phyloP scores from a whole-genome alignment of 64 coral and sea anemone genomes.

The Porites australiensis region DNA sequence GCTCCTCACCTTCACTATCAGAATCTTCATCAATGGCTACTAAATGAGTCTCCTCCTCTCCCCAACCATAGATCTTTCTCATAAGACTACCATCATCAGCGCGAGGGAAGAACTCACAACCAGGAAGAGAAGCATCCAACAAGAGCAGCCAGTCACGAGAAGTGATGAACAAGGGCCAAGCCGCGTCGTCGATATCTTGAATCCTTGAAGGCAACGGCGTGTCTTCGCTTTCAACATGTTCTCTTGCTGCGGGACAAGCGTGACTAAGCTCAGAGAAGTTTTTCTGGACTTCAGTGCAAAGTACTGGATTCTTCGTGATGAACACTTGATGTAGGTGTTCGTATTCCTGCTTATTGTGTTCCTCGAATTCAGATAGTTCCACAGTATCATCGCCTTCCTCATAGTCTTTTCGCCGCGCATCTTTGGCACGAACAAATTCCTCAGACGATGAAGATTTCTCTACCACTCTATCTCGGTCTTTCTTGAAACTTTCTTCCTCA shows the following conservation, averaged over 20 bases:
- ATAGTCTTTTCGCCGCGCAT: conserved; percentile 38
- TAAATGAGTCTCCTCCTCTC: conserved; percentile 91
- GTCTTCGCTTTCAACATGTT: conserved; percentile 48
- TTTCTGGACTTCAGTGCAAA: conserved; percentile 96
- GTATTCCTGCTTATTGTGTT: conserved; percentile 12
- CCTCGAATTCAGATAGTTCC: conserved; percentile 37
- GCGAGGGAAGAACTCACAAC: conserved; percentile 75
- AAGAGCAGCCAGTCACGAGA: conserved; percentile 90
- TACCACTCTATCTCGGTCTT: background rate
- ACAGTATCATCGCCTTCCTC: conserved; percentile 28
- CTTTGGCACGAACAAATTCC: conserved; percentile 21
- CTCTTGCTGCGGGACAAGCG: conserved; percentile 58
- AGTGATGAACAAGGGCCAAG: conserved; percentile 94
- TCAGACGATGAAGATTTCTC: background rate
- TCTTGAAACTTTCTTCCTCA: background rate
- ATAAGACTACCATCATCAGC: conserved; percentile 83
- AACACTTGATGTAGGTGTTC: conserved; percentile 97
- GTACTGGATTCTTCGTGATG: conserved; percentile 95
- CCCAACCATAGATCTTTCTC: conserved; percentile 92
- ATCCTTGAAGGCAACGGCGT: conserved; percentile 52
- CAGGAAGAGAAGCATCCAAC: conserved; percentile 91
- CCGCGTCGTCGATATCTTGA: conserved; percentile 74
- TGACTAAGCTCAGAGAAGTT: conserved; percentile 92
- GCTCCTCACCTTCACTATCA: conserved; percentile 58
- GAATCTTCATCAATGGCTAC: conserved; percentile 73